Evolutionary conservation across 1,140 invertebrate species (phyloP).

Genomic region (Bombus huntii): DNA sequence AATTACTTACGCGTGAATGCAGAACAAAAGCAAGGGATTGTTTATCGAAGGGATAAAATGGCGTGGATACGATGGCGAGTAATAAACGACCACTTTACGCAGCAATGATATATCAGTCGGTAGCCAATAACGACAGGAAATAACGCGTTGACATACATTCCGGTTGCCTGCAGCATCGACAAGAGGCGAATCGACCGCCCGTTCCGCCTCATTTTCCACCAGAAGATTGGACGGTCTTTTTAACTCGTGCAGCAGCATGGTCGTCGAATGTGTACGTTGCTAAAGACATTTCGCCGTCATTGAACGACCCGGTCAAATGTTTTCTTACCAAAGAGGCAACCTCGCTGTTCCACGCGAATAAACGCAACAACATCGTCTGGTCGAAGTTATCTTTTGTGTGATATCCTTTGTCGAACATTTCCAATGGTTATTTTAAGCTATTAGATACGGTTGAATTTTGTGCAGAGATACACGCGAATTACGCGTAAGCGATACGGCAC

Average conservation of each 20-base stretch:
- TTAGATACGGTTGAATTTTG: too few relatives aligned
- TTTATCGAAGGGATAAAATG: too few relatives aligned
- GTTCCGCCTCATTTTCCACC: slow-evolving; percentile 20
- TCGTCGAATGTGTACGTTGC: background rate
- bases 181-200: background rate
- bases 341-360: background rate
- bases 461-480: too few relatives aligned
- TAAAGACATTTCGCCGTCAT: background rate
- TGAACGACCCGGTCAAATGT: background rate
- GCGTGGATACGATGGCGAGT: background rate
- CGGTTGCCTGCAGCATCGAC: background rate
- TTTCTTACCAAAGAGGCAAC: background rate
- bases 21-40: too few relatives aligned
- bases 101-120: background rate
- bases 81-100: background rate
- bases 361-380: background rate
- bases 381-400: background rate
- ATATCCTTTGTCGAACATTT: too few relatives aligned
- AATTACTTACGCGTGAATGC: too few relatives aligned
- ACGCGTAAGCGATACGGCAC: too few relatives aligned
- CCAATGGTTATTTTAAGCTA: too few relatives aligned
- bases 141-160: slow-evolving; percentile 36
- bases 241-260: background rate
- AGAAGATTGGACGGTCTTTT: background rate
- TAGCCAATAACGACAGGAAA: background rate